Evolutionary conservation across 2,797 vertebrate genomes (phyloP).

Genomic region (Chromis chromis): DNA sequence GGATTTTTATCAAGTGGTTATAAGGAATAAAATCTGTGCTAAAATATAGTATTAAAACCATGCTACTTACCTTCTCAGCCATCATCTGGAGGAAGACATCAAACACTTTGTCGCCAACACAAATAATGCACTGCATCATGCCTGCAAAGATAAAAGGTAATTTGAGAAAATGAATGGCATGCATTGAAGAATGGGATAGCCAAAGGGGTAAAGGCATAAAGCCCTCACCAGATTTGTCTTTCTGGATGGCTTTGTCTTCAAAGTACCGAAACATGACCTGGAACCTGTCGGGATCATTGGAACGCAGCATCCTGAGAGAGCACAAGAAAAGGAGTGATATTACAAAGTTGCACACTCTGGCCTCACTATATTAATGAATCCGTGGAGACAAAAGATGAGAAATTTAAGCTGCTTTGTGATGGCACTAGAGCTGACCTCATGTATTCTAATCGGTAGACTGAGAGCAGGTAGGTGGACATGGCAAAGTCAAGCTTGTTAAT

Average conservation of each 20-base stretch:
- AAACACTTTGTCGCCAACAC: conserved; percentile 97
- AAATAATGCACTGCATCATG: conserved; percentile 98
- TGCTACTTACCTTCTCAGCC: conserved; percentile 92
- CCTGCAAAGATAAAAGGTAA: conserved; percentile 76
- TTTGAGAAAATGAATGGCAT: neutral
- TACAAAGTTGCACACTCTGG: neutral
- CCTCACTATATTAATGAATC: neutral
- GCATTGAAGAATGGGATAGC: neutral
- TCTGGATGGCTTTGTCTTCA: conserved; percentile 97
- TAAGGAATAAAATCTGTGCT: neutral
- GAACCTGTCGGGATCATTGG: conserved; percentile 93
- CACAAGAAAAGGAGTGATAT: neutral
- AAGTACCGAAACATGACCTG: conserved; percentile 98
- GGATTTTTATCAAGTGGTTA: neutral
- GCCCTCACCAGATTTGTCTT: conserved; percentile 94
- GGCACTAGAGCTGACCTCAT: conserved; percentile 88
- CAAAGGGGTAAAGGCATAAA: neutral
- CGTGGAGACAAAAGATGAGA: neutral
- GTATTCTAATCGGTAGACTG: conserved; percentile 95
- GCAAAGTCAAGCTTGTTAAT: conserved; percentile 98
- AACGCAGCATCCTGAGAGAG: conserved; percentile 89
- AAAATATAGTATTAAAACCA: neutral
- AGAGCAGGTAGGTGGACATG: conserved; percentile 97
- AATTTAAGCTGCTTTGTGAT: neutral
- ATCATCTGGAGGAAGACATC: conserved; percentile 98